phyloP scores from a whole-genome alignment of 1,140 invertebrate species.

The Manduca sexta region DNA sequence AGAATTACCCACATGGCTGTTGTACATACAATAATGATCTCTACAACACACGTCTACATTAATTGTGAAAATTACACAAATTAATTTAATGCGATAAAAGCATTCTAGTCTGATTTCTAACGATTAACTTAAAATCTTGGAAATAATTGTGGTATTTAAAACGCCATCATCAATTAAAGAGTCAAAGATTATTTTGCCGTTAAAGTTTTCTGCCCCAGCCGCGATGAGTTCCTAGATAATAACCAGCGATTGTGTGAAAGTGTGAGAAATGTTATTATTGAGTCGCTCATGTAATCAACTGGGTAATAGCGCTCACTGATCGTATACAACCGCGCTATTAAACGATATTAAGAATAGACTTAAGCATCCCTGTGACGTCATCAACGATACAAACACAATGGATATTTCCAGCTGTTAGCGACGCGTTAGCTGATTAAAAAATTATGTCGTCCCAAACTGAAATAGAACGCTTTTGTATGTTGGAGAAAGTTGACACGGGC shows the following conservation, averaged over 20 bases:
- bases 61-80: too few relatives aligned
- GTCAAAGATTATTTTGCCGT: too few relatives aligned
- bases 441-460: constrained; percentile 30
- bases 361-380: constrained; percentile 13
- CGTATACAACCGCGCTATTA: background rate
- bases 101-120: too few relatives aligned
- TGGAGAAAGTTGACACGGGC: constrained; percentile 52
- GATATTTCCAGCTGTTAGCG: constrained; percentile 21
- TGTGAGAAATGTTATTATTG: background rate
- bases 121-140: too few relatives aligned
- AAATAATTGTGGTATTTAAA: too few relatives aligned
- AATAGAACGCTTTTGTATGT: constrained; percentile 41
- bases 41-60: too few relatives aligned
- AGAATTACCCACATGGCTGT: too few relatives aligned
- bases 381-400: constrained; percentile 18
- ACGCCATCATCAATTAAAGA: too few relatives aligned
- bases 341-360: constrained; percentile 1
- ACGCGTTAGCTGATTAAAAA: constrained; percentile 30
- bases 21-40: too few relatives aligned
- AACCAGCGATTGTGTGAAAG: constrained; percentile 5
- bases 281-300: background rate
- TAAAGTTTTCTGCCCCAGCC: too few relatives aligned
- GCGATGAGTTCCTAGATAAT: too few relatives aligned
- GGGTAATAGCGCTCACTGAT: background rate
- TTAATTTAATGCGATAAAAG: too few relatives aligned